Percentiles rank a stretch among this genome's conserved stretches.
Conservation (phyloP, 2,797 vertebrate genomes). For the Thaleichthys pacificus region DNA sequence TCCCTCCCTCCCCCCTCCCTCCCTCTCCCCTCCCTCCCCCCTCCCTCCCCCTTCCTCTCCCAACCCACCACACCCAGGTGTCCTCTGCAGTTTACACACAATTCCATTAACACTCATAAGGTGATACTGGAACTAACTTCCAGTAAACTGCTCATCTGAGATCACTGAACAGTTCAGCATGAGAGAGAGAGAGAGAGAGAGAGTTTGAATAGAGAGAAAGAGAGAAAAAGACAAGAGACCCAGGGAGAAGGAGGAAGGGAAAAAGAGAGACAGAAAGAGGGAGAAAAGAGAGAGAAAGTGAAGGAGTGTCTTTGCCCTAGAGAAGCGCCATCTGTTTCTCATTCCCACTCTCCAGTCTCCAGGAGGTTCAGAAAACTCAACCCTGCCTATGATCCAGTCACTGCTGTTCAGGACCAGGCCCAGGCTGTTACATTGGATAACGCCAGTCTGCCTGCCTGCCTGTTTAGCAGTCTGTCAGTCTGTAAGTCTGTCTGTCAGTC, state of each 20-base stretch:
- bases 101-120: background rate
- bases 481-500: background rate
- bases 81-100: background rate
- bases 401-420: too few species aligned
- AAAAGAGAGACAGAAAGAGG: background rate
- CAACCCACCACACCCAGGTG: background rate
- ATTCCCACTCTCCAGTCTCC: slow-evolving; percentile 9
- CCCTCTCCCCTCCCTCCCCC: too few species aligned
- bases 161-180: background rate
- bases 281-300: background rate
- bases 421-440: too few species aligned
- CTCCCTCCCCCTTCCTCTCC: too few species aligned
- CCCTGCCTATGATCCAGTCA: background rate
- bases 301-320: slow-evolving; percentile 2
- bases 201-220: background rate
- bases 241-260: background rate
- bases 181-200: background rate
- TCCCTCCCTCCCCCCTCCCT: background rate
- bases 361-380: slow-evolving; percentile 15
- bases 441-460: too few species aligned
- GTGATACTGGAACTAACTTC: background rate
- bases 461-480: background rate
- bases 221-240: background rate
- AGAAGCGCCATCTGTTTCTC: slow-evolving; percentile 12
- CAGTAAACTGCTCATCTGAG: background rate